These are phyloP conservation scores for Rhagophthalmus giganteus DNA, from an alignment of 2,888 invertebrate species.

Conservation along the genomic window DNA sequence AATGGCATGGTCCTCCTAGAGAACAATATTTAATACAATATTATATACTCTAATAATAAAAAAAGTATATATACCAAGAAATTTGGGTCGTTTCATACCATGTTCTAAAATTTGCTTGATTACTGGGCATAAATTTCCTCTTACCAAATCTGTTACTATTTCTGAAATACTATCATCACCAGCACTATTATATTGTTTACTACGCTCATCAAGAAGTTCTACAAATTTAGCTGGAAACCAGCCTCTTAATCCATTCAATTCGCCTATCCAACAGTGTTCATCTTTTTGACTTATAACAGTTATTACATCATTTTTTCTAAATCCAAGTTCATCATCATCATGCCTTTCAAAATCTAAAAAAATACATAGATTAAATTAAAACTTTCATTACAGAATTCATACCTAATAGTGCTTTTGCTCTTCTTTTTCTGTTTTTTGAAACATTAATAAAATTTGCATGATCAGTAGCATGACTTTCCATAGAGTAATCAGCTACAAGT, in stretches of 20 bases:
- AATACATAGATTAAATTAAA: not conserved
- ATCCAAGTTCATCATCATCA: slow-evolving; percentile 97
- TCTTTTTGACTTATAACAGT: slow-evolving; percentile 96
- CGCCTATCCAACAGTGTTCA: slow-evolving; percentile 98
- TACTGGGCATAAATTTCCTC: slow-evolving; percentile 91
- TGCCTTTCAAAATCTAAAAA: slow-evolving; percentile 89
- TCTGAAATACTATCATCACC: slow-evolving; percentile 98
- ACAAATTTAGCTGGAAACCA: slow-evolving; percentile 99
- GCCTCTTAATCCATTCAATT: slow-evolving; percentile 88
- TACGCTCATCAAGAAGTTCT: slow-evolving; percentile 91
- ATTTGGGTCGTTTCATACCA: slow-evolving; percentile 89
- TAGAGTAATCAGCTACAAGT: slow-evolving; percentile 89
- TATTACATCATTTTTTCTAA: slow-evolving; percentile 97
- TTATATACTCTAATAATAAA: not conserved
- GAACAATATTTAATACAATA: slow-evolving; percentile 8
- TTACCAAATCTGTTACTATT: slow-evolving; percentile 93
- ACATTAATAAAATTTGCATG: slow-evolving; percentile 95
- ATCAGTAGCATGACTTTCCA: slow-evolving; percentile 93
- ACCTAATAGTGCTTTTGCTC: slow-evolving; percentile 91
- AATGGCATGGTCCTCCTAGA: slow-evolving; percentile 89
- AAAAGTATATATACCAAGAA: slow-evolving; percentile 60
- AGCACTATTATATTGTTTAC: slow-evolving; percentile 86
- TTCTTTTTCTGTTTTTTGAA: slow-evolving; percentile 79
- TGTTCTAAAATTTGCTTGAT: slow-evolving; percentile 93
- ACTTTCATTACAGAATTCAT: slow-evolving; percentile 3